phyloP scores from a whole-genome alignment of 2,797 vertebrate species.

The Rhadinocentrus ornatus region DNA sequence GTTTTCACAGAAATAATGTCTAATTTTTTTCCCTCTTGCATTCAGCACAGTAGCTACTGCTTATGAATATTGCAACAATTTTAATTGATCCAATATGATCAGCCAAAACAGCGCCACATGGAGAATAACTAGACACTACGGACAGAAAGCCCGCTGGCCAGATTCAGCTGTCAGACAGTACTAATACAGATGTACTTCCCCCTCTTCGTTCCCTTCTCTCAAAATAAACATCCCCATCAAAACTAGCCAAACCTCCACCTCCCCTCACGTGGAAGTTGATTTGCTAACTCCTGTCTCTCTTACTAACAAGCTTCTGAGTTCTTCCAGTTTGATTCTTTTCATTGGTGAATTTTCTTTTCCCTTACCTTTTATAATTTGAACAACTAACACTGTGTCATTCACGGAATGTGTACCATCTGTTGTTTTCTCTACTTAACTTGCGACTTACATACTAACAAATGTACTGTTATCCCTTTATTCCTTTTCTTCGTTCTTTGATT shows the following conservation, averaged over 20 bases:
- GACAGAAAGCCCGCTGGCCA: slow-evolving; percentile 47
- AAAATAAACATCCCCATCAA: slow-evolving; percentile 55
- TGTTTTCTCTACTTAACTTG: slow-evolving; percentile 86
- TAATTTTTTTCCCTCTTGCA: slow-evolving; percentile 37
- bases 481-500: slow-evolving; percentile 44
- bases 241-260: slow-evolving; percentile 59
- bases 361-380: slow-evolving; percentile 79
- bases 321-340: slow-evolving; percentile 79
- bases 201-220: slow-evolving; percentile 41
- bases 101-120: slow-evolving; percentile 31
- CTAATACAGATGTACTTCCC: slow-evolving; percentile 63
- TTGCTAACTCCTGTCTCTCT: slow-evolving; percentile 87
- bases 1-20: slow-evolving; percentile 48
- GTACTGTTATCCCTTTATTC: slow-evolving; percentile 78
- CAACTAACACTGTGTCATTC: slow-evolving; percentile 92
- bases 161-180: slow-evolving; percentile 67
- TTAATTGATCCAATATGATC: slow-evolving; percentile 50
- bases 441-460: slow-evolving; percentile 89
- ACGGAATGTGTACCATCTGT: slow-evolving; percentile 91
- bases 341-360: slow-evolving; percentile 76
- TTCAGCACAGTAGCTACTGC: slow-evolving; percentile 35
- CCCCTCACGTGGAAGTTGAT: slow-evolving; percentile 73
- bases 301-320: slow-evolving; percentile 86
- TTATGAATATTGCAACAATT: slow-evolving; percentile 31
- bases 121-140: slow-evolving; percentile 32